Conservation (phyloP, 2,113 vertebrate genomes). For the Lutjanus erythropterus region DNA sequence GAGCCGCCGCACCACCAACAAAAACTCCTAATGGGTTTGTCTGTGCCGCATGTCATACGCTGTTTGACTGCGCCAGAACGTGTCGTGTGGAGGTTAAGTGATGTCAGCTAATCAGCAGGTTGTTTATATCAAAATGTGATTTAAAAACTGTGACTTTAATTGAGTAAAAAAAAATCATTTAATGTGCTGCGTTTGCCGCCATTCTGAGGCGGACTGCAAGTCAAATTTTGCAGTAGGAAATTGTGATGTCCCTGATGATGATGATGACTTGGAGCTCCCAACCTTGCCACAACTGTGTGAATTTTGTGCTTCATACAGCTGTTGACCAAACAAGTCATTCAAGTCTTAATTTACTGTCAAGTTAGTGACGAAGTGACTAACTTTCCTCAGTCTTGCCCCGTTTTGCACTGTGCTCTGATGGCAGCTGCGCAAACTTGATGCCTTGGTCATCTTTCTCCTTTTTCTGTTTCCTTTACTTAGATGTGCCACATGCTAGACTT, state of each 20-base stretch:
- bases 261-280: background rate
- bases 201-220: background rate
- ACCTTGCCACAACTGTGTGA: background rate
- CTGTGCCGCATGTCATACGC: constrained; percentile 8
- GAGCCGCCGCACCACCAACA: background rate
- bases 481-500: no score
- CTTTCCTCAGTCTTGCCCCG: no score
- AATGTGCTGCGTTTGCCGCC: background rate
- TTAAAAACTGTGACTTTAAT: background rate
- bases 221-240: background rate
- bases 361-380: no score
- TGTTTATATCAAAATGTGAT: background rate
- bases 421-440: no score
- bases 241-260: background rate
- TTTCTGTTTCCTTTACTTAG: no score
- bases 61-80: background rate
- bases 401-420: no score
- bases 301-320: background rate
- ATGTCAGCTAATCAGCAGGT: background rate
- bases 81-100: background rate
- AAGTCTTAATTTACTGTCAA: no score
- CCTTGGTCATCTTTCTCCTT: no score
- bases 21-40: constrained; percentile 37
- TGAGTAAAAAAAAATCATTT: background rate
- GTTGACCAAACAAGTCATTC: background rate